Percentiles rank a stretch among this genome's conserved stretches.
Evolutionary conservation across 2,113 vertebrate genomes (phyloP).

Genomic region (Porphyrio hochstetteri): DNA sequence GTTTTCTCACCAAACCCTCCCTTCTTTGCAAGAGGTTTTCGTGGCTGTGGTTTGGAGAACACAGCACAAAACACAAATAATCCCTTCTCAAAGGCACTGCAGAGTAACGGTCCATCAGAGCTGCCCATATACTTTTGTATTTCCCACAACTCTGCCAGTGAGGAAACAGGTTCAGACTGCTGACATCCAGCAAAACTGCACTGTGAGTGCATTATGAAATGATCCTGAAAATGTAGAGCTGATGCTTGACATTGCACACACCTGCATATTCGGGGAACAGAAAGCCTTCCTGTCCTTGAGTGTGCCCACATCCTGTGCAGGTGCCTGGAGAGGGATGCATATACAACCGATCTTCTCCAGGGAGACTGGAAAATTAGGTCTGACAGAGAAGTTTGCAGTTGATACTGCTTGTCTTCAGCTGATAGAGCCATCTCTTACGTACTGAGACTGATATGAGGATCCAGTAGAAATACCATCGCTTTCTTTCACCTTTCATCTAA

Average conservation of each 20-base stretch:
- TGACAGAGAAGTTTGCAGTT: conserved; percentile 18
- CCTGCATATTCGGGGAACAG: conserved; percentile 52
- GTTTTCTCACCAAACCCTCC: not conserved
- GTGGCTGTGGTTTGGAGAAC: not conserved
- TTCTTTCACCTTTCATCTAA: not conserved
- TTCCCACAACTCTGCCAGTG: not conserved
- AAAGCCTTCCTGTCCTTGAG: conserved; percentile 64
- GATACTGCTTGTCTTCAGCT: not conserved
- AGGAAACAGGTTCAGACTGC: conserved; percentile 13
- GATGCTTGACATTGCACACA: conserved; percentile 46
- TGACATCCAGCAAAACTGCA: conserved; percentile 40
- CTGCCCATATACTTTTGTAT: not conserved
- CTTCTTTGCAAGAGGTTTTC: not conserved
- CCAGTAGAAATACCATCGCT: not conserved
- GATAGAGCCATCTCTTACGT: not conserved
- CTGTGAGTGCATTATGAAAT: conserved; percentile 14
- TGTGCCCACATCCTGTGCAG: conserved; percentile 69
- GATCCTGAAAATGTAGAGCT: conserved; percentile 48
- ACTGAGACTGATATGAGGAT: not conserved
- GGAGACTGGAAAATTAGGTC: conserved; percentile 42
- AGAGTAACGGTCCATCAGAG: not conserved
- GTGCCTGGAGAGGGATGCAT: conserved; percentile 36
- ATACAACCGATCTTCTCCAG: not conserved
- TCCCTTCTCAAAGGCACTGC: not conserved
- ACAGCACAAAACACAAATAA: not conserved